Base-by-base conservation (phyloP, 2,113 vertebrate species). In the Globicephala melas region DNA sequence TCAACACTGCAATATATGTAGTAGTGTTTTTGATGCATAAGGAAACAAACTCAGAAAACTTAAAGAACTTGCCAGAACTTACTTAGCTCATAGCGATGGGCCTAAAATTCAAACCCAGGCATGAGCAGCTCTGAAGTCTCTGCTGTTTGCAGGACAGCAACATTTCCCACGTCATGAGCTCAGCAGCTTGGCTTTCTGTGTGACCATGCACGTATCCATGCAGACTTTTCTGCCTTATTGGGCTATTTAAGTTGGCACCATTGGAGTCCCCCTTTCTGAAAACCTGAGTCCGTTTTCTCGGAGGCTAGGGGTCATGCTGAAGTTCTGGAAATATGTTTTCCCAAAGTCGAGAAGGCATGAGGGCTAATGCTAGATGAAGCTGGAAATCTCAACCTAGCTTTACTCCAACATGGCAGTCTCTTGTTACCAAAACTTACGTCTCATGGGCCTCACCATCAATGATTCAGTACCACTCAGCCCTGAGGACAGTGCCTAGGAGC, bases 401-500 rank as follows among this genome's bases (percentile, higher is more conserved):
- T 14, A 79, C 26, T 85, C 23, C 13, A 85, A 8, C 13, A 60
- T 9, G 70, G 44, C 0, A 5, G 11, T 70, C 41, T 10, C 1
- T 73, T 68, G 55, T 9, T 20, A 53, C 36, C 36, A 44, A 88
- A 83, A 62, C 38, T 47, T 58, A 6, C 15, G 41, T 28, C 31
- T 13, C 0, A 1, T 13, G 11, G 6, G 3, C 8, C 14, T 70
- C 21, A 55, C 9, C 21, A 23, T 70, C 23, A 23, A 2, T 33
- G 18, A 50, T 58, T 79, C n/a, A 36, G n/a, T 15, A 12, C 44
- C 25, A 47, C 31, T 91, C n/a, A 36, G 58, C 25, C 58, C 82
- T 6, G 21, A 8, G 15, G 58, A 76, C 8, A 28, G 15, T 0
- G 8, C 38, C 2, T 12, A 53, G 36, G 71, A 70, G 4, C 6